Percentiles rank a stretch among this genome's conserved stretches.
phyloP scores from a whole-genome alignment of 2,113 vertebrate genomes.

The Urocolius indicus region DNA sequence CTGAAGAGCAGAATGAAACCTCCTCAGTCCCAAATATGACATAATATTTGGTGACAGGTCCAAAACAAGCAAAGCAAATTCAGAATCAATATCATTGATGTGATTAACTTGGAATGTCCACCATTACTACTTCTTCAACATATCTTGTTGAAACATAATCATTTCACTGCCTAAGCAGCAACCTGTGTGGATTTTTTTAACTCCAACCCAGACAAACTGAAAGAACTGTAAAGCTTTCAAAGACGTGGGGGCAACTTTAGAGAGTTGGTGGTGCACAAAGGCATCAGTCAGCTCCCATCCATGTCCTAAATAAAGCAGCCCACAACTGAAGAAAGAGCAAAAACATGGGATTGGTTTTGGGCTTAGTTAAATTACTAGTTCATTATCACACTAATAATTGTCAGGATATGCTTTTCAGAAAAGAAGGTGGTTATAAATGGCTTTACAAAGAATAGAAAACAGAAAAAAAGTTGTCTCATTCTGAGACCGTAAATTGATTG shows the following conservation, averaged over 20 bases:
- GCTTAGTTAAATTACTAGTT: conserved; percentile 3
- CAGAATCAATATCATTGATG: neutral
- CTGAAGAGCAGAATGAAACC: neutral
- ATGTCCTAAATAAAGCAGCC: neutral
- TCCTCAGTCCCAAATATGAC: neutral
- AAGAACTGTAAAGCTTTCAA: neutral
- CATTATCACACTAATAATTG: neutral
- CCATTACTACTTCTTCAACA: neutral
- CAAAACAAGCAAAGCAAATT: neutral
- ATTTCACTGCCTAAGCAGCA: neutral
- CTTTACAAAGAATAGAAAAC: conserved; percentile 71
- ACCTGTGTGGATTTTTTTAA: neutral
- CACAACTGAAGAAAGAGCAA: neutral
- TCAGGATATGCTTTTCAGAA: conserved; percentile 33
- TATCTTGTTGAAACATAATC: neutral
- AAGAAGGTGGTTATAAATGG: conserved; percentile 62
- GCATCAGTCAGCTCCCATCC: neutral
- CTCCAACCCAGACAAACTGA: neutral
- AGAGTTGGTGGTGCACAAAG: neutral
- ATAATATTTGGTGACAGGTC: neutral
- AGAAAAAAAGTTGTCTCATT: conserved; percentile 55
- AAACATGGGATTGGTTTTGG: neutral
- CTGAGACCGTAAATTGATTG: conserved; percentile 56
- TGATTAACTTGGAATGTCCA: neutral
- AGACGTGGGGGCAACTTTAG: neutral